These are phyloP conservation scores for Platyrinchus mystaceus DNA, from an alignment of 2,797 vertebrate species.

Conservation along the genomic window DNA sequence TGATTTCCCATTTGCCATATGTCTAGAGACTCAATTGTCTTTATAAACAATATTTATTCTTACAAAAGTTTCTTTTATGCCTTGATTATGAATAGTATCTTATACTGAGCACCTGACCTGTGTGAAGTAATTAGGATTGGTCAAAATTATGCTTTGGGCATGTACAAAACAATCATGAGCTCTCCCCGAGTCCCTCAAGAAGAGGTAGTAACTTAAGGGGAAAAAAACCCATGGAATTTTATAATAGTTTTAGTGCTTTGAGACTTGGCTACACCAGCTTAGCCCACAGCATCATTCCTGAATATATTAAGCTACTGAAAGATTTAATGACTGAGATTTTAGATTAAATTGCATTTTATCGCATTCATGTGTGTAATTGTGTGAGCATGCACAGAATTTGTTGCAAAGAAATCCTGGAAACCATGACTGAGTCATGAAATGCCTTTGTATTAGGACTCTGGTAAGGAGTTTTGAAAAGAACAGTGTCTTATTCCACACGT, in stretches of 20 bases:
- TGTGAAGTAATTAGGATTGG: neutral
- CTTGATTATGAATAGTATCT: neutral
- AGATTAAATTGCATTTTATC: constrained; percentile 57
- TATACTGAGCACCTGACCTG: neutral
- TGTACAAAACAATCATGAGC: neutral
- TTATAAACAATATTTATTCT: neutral
- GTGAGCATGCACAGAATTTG: neutral
- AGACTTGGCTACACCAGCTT: constrained; percentile 8
- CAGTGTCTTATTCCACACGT: neutral
- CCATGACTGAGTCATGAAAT: constrained; percentile 6
- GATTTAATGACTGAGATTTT: constrained; percentile 62
- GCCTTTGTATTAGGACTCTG: neutral
- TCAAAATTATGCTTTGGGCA: neutral
- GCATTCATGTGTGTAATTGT: constrained; percentile 23
- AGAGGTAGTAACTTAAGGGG: neutral
- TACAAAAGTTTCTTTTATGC: neutral
- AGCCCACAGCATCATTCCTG: constrained; percentile 62
- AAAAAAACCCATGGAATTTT: constrained; percentile 18
- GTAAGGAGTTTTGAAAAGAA: neutral
- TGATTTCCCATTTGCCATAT: neutral
- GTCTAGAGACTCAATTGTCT: neutral
- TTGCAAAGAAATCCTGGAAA: constrained; percentile 30
- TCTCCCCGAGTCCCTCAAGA: neutral
- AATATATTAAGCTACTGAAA: constrained; percentile 63
- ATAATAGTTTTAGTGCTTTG: constrained; percentile 33